Percentiles rank a stretch among this genome's conserved stretches.
These are phyloP conservation scores for Menidia beryllina DNA, from an alignment of 2,113 vertebrate species.

Conservation along the genomic window DNA sequence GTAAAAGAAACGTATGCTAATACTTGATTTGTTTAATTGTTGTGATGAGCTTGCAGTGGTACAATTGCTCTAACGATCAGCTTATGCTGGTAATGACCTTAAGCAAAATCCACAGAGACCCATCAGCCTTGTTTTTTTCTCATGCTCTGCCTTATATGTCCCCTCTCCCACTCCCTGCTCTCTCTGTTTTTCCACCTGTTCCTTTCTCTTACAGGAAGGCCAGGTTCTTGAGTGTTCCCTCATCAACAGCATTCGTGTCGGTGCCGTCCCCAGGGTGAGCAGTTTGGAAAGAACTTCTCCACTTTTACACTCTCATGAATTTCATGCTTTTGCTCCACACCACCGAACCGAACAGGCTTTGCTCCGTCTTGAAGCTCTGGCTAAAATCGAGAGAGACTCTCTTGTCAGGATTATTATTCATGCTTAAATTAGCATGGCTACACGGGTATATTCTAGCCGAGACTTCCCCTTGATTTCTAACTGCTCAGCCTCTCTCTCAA, in stretches of 20 bases:
- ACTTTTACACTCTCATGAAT: conserved; percentile 22
- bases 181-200: neutral
- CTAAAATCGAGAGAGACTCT: conserved; percentile 16
- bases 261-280: conserved; percentile 91
- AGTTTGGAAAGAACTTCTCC: conserved; percentile 28
- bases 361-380: neutral
- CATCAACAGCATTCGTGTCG: conserved; percentile 95
- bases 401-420: neutral
- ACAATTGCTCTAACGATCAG: no score
- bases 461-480: conserved; percentile 17
- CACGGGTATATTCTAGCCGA: neutral
- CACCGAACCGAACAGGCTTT: neutral
- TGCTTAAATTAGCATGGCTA: conserved; percentile 27
- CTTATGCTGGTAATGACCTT: no score
- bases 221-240: conserved; percentile 97
- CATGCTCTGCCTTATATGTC: no score
- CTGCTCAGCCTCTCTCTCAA: conserved; percentile 19
- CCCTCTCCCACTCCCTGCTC: neutral
- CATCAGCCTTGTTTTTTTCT: neutral
- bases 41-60: no score
- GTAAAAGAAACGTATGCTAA: no score
- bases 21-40: no score
- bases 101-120: neutral
- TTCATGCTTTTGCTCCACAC: neutral
- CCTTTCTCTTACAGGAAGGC: conserved; percentile 85